Base-by-base conservation (phyloP, 2,888 invertebrate genomes). In the Drosophila fungiperda region DNA sequence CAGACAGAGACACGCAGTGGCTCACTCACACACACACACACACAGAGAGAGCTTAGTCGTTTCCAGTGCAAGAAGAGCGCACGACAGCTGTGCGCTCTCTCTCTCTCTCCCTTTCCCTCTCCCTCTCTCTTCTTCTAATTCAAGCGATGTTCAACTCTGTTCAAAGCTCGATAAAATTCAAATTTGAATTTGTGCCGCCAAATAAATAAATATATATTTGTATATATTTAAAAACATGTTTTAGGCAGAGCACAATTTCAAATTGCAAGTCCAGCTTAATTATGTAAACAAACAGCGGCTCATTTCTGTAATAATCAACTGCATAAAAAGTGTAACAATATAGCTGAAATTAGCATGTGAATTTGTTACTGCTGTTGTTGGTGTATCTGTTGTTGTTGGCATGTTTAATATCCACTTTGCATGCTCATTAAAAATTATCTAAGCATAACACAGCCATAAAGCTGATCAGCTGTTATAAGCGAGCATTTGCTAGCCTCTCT, bases 341-440 rank as follows among this genome's bases (percentile, higher is more conserved):
- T 20, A 68, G 62, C 74, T 61, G 66, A 53, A 57, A 68, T 42
- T 29, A 68, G 29, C 76, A 55, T 38, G 55, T 38, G 54, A 54
- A 54, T 54, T 23, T 52, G 9, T 4, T 52, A 4, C 36, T 36
- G 26, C 23, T 23, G 35, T 1, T 26, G 15, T 1, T 15, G 48
- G 1, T 52, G n/a, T 7, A 76, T 70, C 72, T 66, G 68, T 40
- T 64, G 68, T 61, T 32, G 57, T 32, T 76, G 83, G 70, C 71
- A 72, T 79, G 84, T 83, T 83, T 82, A 89, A 87, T 88, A 90
- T 90, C 82, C 91, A 89, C 84, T 91, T 92, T 92, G 92, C 92
- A 92, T 92, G 89, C 89, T 83, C 90, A 91, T 92, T 92, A 91
- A 91, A 91, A 81, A 80, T 90, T 74, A 86, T 76, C 80, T 78